A percentile compares a stretch with the other conserved stretches of the same genome.
Conservation (phyloP, 2,113 vertebrate species). For the Myotis brandtii region DNA sequence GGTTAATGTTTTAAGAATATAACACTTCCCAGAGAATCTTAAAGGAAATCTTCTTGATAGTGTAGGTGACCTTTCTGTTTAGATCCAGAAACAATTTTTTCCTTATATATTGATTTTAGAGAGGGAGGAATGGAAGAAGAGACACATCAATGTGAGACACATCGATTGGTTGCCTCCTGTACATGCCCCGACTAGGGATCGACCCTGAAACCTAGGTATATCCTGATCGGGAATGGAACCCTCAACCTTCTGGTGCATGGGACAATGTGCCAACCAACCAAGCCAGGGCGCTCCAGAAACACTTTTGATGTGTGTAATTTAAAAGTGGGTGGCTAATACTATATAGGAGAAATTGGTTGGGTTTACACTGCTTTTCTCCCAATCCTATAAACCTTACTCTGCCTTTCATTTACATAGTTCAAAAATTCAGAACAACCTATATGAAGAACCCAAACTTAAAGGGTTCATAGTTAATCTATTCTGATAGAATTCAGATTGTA, state of each 20-base stretch:
- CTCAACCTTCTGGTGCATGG: not conserved
- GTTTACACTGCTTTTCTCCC: not conserved
- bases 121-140: not conserved
- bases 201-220: not conserved
- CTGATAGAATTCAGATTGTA: not conserved
- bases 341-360: not conserved
- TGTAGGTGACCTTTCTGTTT: not conserved
- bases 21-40: not conserved
- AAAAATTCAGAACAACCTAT: not conserved
- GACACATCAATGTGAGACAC: not conserved
- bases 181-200: not conserved
- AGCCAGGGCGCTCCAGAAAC: not conserved
- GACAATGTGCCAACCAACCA: not conserved
- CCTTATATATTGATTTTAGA: not conserved
- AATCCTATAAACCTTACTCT: not conserved
- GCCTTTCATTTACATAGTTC: not conserved
- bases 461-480: not conserved
- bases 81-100: not conserved
- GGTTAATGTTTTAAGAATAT: not conserved
- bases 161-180: not conserved
- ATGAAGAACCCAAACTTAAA: conserved; percentile 8
- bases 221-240: not conserved
- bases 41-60: not conserved
- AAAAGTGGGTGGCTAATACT: not conserved
- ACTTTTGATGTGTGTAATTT: not conserved